Evolutionary conservation across 2,113 vertebrate species (phyloP).

Genomic region (Carollia perspicillata): DNA sequence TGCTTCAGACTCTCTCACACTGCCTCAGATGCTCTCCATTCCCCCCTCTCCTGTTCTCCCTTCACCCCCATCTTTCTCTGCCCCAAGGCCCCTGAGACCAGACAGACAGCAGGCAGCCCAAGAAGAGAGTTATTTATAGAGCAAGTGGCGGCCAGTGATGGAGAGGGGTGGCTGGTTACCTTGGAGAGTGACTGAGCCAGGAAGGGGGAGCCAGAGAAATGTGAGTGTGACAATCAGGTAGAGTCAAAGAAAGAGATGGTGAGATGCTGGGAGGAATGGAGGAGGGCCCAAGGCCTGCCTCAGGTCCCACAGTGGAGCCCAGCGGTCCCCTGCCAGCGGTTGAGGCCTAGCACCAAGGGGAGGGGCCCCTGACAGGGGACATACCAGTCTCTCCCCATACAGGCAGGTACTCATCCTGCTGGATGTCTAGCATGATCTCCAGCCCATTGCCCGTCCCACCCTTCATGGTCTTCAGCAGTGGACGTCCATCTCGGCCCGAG

Average conservation of each 20-base stretch:
- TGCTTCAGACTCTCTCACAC: neutral
- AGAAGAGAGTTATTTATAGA: constrained; percentile 83
- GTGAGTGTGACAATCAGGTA: constrained; percentile 42
- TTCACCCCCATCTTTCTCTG: neutral
- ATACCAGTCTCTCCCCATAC: constrained; percentile 99
- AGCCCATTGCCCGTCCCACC: constrained; percentile 97
- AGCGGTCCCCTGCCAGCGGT: neutral
- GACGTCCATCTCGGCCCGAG: constrained; percentile 91
- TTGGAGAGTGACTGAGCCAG: constrained; percentile 80
- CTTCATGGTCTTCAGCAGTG: constrained; percentile 92
- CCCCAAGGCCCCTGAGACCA: constrained; percentile 59
- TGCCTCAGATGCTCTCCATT: neutral
- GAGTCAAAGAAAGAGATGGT: neutral
- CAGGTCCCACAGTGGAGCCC: neutral
- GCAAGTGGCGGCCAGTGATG: constrained; percentile 68
- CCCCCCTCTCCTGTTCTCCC: neutral
- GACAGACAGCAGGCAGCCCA: constrained; percentile 51
- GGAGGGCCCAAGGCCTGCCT: neutral
- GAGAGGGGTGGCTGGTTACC: constrained; percentile 80
- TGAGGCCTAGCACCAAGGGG: neutral
- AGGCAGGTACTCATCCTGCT: constrained; percentile 97
- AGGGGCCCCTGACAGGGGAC: neutral
- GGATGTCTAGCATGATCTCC: constrained; percentile 99
- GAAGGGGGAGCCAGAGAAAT: constrained; percentile 36
- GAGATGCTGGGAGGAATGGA: neutral